phyloP scores from a whole-genome alignment of 2,113 vertebrate genomes.

The Otolemur garnettii region DNA sequence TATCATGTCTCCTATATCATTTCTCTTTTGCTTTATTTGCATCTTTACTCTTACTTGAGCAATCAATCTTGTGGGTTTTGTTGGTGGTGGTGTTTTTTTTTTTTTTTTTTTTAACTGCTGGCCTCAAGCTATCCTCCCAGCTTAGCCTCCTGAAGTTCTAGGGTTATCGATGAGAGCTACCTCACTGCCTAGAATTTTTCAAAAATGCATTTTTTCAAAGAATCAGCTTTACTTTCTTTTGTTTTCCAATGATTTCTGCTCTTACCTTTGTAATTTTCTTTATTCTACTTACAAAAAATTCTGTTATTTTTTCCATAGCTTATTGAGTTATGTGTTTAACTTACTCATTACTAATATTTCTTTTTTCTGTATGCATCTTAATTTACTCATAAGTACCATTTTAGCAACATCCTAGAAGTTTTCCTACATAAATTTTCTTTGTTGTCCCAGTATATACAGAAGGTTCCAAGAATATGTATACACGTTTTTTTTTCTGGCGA shows the following conservation, averaged over 20 bases:
- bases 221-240: constrained; percentile 4
- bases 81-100: neutral
- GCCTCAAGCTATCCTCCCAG: neutral
- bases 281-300: neutral
- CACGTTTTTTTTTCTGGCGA: too few relatives aligned
- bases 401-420: neutral
- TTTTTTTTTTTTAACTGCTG: neutral
- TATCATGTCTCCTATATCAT: neutral
- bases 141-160: neutral
- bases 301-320: neutral
- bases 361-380: neutral
- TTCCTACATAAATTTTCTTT: neutral
- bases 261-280: neutral
- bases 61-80: neutral
- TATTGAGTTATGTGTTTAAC: constrained; percentile 33
- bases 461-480: too few relatives aligned
- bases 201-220: neutral
- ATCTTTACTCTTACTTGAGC: neutral
- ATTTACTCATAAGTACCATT: neutral
- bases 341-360: neutral
- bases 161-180: neutral
- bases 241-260: neutral
- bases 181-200: neutral
- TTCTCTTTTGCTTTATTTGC: neutral
- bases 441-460: neutral